phyloP scores from a whole-genome alignment of 2,888 invertebrate species.

The Drosophila prostipennis region DNA sequence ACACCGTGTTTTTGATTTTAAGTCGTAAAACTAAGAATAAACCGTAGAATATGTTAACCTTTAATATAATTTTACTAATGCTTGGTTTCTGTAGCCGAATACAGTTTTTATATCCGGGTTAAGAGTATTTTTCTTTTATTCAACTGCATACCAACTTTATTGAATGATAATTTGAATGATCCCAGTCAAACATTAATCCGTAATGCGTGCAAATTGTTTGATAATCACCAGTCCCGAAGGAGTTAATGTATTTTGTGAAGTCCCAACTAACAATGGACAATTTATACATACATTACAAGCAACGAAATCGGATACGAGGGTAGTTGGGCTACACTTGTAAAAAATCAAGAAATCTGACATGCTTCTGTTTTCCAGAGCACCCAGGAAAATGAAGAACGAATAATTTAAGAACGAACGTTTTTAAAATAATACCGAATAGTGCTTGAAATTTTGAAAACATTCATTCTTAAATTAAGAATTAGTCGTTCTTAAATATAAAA shows the following conservation, averaged over 20 bases:
- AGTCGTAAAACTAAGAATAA: no score
- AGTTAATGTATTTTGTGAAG: slow-evolving; percentile 48
- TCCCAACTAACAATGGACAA: slow-evolving; percentile 30
- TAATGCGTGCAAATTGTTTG: slow-evolving; percentile 72
- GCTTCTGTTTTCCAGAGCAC: background rate
- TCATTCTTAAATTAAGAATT: no score
- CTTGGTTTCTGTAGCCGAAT: no score
- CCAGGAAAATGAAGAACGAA: no score
- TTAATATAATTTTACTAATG: no score
- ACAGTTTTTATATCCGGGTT: no score
- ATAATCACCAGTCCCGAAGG: slow-evolving; percentile 65
- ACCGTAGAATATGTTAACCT: no score
- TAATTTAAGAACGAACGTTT: no score
- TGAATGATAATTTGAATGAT: background rate
- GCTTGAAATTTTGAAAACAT: no score
- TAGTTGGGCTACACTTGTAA: slow-evolving; percentile 29
- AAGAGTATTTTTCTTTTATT: background rate
- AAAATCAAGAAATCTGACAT: background rate
- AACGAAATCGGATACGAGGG: slow-evolving; percentile 43
- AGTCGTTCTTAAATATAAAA: no score
- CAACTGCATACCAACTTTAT: background rate
- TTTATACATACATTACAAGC: slow-evolving; percentile 6
- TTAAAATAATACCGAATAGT: no score
- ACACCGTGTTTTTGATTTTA: no score
- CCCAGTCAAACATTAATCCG: slow-evolving; percentile 1